Evolutionary conservation across 2,888 invertebrate species (phyloP), one percentile per base, ranked within the genome.

Genomic region (Panopea generosa): DNA sequence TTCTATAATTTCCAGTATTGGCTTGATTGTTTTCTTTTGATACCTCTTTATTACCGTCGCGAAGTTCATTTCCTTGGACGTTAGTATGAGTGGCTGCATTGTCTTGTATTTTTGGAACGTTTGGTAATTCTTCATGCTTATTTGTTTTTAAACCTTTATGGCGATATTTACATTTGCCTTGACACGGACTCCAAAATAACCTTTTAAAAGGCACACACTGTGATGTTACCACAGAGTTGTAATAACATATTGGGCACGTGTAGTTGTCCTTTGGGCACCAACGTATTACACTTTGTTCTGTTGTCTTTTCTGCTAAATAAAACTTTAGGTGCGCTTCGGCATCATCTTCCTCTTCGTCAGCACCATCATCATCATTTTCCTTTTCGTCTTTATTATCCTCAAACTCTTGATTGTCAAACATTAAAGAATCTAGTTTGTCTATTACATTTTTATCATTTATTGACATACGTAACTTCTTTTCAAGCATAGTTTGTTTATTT

Each of bases 221-320:
- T 38, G 60, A 47, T 47, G 24, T 26, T 22, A 75, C 29, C 11
- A 71, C n/a, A 3, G 68, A 33, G 33, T 55, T 47, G 22, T 68
- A 71, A n/a, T 47, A 38, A 49, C 75, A 79, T 11, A 33, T 16
- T 27, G 74, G 75, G 38, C 71, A 71, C 29, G 74, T 29, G 11
- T 63, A 27, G 18, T 63, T 72, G 4, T 60, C 26, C 38, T 27
- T 40, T 26, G 67, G 70, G 50, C 74, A 78, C 78, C 78, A 74
- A 3, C 57, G 22, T 43, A 43, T 43, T 18, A 77, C 26, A 3
- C 56, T 52, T n/a, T 67, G 49, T 7, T 68, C 47, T 2, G 20
- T 20, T 18, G 60, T 29, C 40, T 43, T 67, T 11, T 47, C 6
- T n/a, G 53, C 49, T 33, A 65, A 29, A 38, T 67, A 50, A 11